phyloP scores from a whole-genome alignment of 1,140 invertebrate species.

The Anastrepha obliqua region DNA sequence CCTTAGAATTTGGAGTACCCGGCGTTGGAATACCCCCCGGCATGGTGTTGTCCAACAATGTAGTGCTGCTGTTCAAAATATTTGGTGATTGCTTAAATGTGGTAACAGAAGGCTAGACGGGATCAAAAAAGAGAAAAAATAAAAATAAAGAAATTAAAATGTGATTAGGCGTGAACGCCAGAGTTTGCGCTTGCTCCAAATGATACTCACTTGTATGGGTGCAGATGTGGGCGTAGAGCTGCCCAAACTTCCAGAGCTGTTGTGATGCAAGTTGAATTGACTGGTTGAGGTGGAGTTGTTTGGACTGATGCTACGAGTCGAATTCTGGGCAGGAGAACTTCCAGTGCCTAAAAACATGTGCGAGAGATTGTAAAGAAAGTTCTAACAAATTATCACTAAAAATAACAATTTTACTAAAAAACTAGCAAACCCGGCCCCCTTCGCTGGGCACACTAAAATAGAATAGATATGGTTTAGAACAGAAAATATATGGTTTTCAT shows the following conservation, averaged over 20 bases:
- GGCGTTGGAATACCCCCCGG: conserved; percentile 82
- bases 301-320: conserved; percentile 74
- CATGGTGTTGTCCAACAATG: conserved; percentile 79
- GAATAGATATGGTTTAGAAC: too few species aligned
- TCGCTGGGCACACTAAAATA: too few species aligned
- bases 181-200: background rate
- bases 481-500: too few species aligned
- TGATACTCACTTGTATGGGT: conserved; percentile 67
- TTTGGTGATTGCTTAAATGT: conserved; percentile 73
- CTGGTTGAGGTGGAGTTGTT: conserved; percentile 74
- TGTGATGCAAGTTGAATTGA: conserved; percentile 73
- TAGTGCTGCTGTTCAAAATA: conserved; percentile 71
- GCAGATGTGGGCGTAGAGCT: conserved; percentile 73
- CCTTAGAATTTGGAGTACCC: conserved; percentile 84
- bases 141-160: background rate
- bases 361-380: too few species aligned
- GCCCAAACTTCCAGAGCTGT: conserved; percentile 73
- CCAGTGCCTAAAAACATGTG: conserved; percentile 66
- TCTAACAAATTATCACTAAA: too few species aligned
- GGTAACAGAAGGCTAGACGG: conserved; percentile 70
- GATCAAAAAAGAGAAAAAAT: conserved; percentile 13
- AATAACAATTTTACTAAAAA: too few species aligned
- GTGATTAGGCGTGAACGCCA: background rate
- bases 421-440: too few species aligned
- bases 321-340: conserved; percentile 75